A percentile compares a stretch with the other conserved stretches of the same genome.
Evolutionary conservation across 2,888 invertebrate genomes (phyloP).

Genomic region (Limenitis camilla): DNA sequence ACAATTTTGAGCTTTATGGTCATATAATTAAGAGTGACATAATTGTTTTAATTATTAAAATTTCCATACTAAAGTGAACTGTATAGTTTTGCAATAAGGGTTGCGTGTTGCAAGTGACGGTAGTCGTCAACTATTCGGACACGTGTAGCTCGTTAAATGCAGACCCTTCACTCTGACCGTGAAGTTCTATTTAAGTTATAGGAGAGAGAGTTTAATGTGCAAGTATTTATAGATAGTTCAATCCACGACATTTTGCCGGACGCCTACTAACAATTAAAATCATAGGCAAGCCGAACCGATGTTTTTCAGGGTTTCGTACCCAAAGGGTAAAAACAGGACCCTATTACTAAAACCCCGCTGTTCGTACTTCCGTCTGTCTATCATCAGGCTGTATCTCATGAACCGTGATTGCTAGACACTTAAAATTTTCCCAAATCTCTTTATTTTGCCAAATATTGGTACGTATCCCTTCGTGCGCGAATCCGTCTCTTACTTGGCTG

Average conservation of each 20-base stretch:
- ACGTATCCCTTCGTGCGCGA: no score
- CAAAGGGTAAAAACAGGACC: no score
- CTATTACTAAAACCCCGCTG: no score
- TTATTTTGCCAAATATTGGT: no score
- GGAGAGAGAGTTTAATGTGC: conserved; percentile 1
- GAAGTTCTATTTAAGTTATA: conserved; percentile 16
- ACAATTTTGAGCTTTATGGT: conserved; percentile 1
- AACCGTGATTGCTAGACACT: no score
- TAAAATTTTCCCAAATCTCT: no score
- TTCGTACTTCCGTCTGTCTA: no score
- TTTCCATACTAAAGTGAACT: background rate
- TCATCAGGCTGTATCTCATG: no score
- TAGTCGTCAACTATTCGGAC: conserved; percentile 35
- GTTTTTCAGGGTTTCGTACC: no score
- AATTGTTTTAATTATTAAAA: background rate
- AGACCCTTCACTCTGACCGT: conserved; percentile 33
- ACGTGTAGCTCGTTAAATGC: conserved; percentile 45
- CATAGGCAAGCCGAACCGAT: no score
- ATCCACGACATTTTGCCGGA: background rate
- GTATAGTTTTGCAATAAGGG: background rate
- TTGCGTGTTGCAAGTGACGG: conserved; percentile 35
- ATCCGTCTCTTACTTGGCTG: no score
- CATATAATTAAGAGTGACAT: conserved; percentile 1
- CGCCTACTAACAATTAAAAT: background rate
- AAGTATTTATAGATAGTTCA: background rate